These are phyloP conservation scores for Geotrypetes seraphini DNA, from an alignment of 2,797 vertebrate species.

Conservation along the genomic window DNA sequence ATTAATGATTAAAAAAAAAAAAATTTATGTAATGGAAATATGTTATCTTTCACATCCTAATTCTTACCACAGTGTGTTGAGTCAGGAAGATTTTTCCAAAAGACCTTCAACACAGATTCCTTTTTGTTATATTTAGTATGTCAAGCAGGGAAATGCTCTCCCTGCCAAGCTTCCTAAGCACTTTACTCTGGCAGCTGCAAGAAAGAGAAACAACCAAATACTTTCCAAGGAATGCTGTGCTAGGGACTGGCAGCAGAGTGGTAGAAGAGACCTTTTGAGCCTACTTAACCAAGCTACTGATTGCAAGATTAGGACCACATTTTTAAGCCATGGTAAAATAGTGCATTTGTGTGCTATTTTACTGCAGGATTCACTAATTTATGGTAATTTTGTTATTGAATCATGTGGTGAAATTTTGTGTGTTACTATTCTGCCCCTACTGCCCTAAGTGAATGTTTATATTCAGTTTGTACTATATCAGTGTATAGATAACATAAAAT, in stretches of 20 bases:
- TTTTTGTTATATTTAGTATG: conserved; percentile 8
- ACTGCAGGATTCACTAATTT: no score
- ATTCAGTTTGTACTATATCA: no score
- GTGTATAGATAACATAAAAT: no score
- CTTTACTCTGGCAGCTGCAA: conserved; percentile 13
- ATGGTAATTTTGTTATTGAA: no score
- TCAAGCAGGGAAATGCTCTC: not conserved
- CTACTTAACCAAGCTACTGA: conserved; percentile 6
- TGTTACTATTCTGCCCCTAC: no score
- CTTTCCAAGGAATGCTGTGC: conserved; percentile 6
- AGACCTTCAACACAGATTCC: conserved; percentile 11
- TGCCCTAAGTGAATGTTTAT: no score
- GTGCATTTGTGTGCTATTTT: no score
- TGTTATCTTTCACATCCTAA: no score
- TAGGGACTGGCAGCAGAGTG: not conserved
- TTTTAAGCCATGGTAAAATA: no score
- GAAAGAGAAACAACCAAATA: conserved; percentile 1
- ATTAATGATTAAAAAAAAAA: no score
- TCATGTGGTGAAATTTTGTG: no score
- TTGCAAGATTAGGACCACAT: conserved; percentile 17
- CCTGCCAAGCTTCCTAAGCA: not conserved
- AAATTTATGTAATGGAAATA: no score
- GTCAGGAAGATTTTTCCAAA: conserved; percentile 10
- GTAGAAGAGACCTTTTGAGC: conserved; percentile 3
- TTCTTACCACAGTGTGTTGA: not conserved